These are phyloP conservation scores for Seladonia tumulorum DNA, from an alignment of 2,888 invertebrate genomes.

Conservation along the genomic window DNA sequence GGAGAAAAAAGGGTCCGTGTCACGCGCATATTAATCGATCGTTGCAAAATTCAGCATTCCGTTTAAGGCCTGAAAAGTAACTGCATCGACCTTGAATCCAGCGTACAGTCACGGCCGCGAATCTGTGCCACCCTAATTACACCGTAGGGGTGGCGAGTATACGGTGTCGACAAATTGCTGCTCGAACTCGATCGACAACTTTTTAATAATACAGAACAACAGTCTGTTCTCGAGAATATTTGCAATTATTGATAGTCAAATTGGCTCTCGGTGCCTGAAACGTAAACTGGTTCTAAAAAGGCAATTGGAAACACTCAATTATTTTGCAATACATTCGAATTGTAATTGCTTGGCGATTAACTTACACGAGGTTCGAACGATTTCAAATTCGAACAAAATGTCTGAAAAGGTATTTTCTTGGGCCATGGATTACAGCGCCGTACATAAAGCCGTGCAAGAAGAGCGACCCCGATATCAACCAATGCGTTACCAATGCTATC, in stretches of 20 bases:
- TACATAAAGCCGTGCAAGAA: conserved; percentile 88
- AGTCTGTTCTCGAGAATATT: neutral
- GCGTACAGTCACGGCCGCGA: neutral
- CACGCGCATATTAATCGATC: neutral
- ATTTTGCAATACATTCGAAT: too few relatives aligned
- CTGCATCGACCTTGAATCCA: neutral
- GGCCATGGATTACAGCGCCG: conserved; percentile 85
- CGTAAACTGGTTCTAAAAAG: too few relatives aligned
- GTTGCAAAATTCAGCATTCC: neutral
- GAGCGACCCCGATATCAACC: conserved; percentile 87
- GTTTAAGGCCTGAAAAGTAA: neutral
- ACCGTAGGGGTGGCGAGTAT: neutral
- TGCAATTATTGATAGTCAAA: too few relatives aligned
- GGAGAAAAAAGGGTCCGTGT: neutral
- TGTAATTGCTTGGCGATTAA: too few relatives aligned
- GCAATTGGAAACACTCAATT: too few relatives aligned
- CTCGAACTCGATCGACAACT: neutral
- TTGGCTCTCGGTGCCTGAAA: too few relatives aligned
- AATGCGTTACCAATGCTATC: conserved; percentile 88
- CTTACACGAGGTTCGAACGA: too few relatives aligned
- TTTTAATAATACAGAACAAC: neutral
- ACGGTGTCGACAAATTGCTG: neutral
- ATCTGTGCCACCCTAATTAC: neutral
- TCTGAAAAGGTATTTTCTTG: neutral
- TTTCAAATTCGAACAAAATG: too few relatives aligned